Percentiles rank a stretch among this genome's conserved stretches.
These are phyloP conservation scores for Colistium nudipinnis DNA, from an alignment of 2,113 vertebrate genomes.

Conservation along the genomic window DNA sequence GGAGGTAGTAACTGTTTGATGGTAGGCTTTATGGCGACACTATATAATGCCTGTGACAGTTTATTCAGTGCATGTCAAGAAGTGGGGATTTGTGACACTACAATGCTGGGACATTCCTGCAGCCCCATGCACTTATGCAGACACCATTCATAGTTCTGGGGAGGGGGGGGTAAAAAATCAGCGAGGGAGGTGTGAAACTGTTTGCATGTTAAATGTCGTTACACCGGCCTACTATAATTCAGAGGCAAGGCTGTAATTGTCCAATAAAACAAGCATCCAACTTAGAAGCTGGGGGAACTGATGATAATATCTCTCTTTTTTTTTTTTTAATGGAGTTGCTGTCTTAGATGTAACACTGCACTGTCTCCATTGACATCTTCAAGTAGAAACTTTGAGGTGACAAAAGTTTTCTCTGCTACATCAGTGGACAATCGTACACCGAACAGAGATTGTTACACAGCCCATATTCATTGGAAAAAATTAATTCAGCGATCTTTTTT, in stretches of 20 bases:
- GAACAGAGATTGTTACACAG: constrained; percentile 48
- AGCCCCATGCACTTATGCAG: constrained; percentile 55
- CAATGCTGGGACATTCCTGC: constrained; percentile 64
- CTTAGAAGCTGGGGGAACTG: constrained; percentile 19
- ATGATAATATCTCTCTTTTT: constrained; percentile 9
- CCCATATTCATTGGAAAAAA: constrained; percentile 50
- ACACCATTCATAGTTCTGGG: constrained; percentile 34
- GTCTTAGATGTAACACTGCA: constrained; percentile 15
- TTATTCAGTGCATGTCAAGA: constrained; percentile 79
- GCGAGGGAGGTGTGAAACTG: constrained; percentile 40
- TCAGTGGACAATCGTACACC: constrained; percentile 26
- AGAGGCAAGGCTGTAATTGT: constrained; percentile 40
- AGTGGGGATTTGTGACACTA: constrained; percentile 72
- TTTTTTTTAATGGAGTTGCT: constrained; percentile 1
- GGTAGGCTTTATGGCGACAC: constrained; percentile 79
- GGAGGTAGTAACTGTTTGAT: constrained; percentile 80
- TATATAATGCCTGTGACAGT: constrained; percentile 79
- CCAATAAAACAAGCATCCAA: constrained; percentile 30
- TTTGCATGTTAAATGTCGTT: constrained; percentile 64
- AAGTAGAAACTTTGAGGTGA: constrained; percentile 3
- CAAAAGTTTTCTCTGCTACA: constrained; percentile 27
- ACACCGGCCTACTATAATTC: background rate
- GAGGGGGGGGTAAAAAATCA: constrained; percentile 34
- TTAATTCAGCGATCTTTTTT: constrained; percentile 43
- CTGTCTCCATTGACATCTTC: background rate